Evolutionary conservation across 1,140 invertebrate species (phyloP).

Genomic region (Agraylea sexmaculata): DNA sequence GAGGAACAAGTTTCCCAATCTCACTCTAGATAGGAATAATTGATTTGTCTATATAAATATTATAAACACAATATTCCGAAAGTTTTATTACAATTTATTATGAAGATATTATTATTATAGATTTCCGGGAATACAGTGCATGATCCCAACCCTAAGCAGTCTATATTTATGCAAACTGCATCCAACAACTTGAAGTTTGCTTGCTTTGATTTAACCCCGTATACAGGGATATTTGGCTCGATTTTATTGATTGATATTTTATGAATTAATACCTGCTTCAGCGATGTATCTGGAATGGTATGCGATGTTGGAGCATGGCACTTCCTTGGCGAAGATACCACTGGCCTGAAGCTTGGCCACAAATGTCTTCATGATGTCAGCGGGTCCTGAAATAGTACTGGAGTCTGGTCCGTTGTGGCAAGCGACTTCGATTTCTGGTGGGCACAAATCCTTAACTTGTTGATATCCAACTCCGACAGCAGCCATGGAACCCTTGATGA

Average conservation of each 20-base stretch:
- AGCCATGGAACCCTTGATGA: constrained; percentile 75
- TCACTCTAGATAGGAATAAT: too few relatives aligned
- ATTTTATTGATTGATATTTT: constrained; percentile 7
- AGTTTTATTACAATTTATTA: too few relatives aligned
- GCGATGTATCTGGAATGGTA: constrained; percentile 76
- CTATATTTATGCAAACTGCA: too few relatives aligned
- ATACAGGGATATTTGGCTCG: too few relatives aligned
- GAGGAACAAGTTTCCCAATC: too few relatives aligned
- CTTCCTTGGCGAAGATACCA: constrained; percentile 71
- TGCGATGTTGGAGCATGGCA: constrained; percentile 70
- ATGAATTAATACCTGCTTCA: constrained; percentile 42
- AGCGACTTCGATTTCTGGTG: constrained; percentile 61
- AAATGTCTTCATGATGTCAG: constrained; percentile 55
- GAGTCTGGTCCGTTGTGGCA: constrained; percentile 79
- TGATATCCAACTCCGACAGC: constrained; percentile 58
- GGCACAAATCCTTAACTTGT: constrained; percentile 46
- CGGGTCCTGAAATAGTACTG: constrained; percentile 76
- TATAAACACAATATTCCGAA: too few relatives aligned
- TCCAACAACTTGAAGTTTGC: too few relatives aligned
- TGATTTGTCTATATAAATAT: too few relatives aligned
- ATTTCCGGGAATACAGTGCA: too few relatives aligned
- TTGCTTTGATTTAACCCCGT: too few relatives aligned
- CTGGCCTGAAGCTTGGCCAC: constrained; percentile 55
- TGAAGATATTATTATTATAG: too few relatives aligned
- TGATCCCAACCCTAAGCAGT: too few relatives aligned